Evolutionary conservation across 2,113 vertebrate species (phyloP).

Genomic region (Pseudopipra pipra): DNA sequence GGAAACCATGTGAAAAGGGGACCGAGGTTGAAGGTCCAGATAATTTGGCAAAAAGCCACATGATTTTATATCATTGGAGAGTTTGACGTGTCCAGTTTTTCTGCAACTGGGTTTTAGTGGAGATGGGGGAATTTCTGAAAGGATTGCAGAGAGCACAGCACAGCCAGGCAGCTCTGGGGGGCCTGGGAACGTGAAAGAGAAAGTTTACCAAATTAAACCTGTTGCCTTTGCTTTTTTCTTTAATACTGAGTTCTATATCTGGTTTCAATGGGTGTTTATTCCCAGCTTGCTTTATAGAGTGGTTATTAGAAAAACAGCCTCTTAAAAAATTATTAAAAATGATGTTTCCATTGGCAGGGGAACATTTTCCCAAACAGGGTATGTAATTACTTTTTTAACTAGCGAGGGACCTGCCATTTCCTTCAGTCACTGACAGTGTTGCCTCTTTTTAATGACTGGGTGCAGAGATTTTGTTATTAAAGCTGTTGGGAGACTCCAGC

Average conservation of each 20-base stretch:
- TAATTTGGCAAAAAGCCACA: not conserved
- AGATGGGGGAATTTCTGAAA: not conserved
- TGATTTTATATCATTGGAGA: not conserved
- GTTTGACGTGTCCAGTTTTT: not conserved
- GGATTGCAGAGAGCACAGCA: not conserved
- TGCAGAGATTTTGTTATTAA: not conserved
- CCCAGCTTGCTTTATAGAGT: conserved; percentile 1
- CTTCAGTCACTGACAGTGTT: not conserved
- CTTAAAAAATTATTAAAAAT: conserved; percentile 22
- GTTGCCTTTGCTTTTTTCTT: not conserved
- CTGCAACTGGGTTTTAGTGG: not conserved
- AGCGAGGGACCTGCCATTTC: not conserved
- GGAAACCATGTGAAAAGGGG: not conserved
- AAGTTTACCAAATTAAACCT: not conserved
- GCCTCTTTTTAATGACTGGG: not conserved
- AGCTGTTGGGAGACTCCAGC: not conserved
- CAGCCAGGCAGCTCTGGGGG: accelerated
- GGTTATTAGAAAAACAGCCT: not conserved
- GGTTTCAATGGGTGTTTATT: conserved; percentile 22
- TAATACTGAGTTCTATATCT: not conserved
- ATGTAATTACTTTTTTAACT: not conserved
- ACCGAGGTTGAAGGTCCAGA: not conserved
- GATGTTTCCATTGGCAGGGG: conserved; percentile 20
- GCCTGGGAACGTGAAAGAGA: not conserved
- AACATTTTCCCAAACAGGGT: not conserved